Evolutionary conservation across 2,888 invertebrate species (phyloP).

Genomic region (Isotomurus palustris): DNA sequence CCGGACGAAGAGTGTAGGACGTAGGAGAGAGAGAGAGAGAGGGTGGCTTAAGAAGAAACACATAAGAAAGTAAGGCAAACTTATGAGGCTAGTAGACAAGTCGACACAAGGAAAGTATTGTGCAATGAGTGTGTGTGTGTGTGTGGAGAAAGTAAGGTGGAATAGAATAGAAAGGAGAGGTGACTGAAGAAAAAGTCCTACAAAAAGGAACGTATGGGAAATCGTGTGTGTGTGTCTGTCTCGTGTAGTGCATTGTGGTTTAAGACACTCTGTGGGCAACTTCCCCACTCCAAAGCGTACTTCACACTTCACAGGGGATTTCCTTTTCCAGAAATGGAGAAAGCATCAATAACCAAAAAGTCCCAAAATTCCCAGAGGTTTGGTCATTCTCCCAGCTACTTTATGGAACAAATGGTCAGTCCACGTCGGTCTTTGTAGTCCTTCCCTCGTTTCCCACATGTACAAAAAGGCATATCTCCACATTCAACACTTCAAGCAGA

Average conservation of each 20-base stretch:
- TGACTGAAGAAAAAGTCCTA: no score
- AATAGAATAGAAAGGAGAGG: no score
- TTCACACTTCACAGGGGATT: neutral
- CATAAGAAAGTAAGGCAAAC: neutral
- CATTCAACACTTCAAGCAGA: no score
- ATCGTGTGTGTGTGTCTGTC: no score
- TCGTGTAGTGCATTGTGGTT: constrained; percentile 6
- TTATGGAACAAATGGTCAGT: neutral
- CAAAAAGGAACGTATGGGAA: no score
- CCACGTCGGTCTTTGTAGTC: no score
- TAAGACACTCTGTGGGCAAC: constrained; percentile 7
- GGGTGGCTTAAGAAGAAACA: neutral
- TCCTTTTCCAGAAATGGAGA: constrained; percentile 1
- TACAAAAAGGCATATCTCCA: no score
- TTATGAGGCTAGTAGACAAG: no score
- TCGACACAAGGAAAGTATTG: no score
- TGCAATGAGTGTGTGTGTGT: no score
- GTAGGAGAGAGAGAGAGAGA: neutral
- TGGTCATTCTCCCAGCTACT: constrained; percentile 5
- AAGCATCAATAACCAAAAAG: constrained; percentile 12
- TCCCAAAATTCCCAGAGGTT: constrained; percentile 10
- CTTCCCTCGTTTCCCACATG: no score
- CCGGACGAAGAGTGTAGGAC: neutral
- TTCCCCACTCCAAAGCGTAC: constrained; percentile 2
- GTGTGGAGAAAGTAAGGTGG: neutral